Percentiles rank a stretch among this genome's conserved stretches.
phyloP scores from a whole-genome alignment of 2,113 vertebrate species.

The Tragelaphus scriptus region DNA sequence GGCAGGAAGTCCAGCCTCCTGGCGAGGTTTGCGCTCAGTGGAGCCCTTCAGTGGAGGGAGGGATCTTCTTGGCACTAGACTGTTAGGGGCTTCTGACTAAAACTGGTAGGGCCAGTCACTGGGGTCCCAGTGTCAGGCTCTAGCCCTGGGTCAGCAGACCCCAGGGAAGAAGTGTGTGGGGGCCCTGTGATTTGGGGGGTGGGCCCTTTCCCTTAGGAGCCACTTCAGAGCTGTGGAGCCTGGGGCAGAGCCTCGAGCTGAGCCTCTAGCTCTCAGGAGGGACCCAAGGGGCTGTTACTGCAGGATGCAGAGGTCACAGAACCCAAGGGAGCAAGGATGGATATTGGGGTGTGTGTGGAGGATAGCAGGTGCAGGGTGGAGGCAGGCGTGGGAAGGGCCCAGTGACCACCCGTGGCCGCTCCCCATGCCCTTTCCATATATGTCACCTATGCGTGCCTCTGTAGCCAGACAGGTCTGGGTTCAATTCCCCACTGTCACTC shows the following conservation, averaged over 20 bases:
- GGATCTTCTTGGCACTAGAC: background rate
- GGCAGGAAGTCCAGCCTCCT: background rate
- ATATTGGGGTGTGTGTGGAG: background rate
- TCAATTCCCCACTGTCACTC: background rate
- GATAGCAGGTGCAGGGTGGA: background rate
- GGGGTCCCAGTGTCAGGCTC: background rate
- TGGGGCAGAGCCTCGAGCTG: background rate
- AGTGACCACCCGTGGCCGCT: background rate
- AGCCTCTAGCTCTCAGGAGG: background rate
- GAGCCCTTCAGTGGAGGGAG: background rate
- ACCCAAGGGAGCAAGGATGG: background rate
- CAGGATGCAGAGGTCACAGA: background rate
- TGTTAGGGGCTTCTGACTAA: background rate
- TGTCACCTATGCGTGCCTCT: background rate
- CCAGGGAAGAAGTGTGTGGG: background rate
- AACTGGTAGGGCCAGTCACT: background rate
- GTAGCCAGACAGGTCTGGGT: background rate
- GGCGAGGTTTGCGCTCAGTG: background rate
- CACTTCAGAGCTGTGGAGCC: background rate
- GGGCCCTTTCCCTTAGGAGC: background rate
- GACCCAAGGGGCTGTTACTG: background rate
- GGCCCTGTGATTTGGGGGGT: background rate
- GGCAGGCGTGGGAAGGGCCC: background rate
- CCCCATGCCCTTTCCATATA: background rate
- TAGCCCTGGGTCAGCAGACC: background rate